Evolutionary conservation across 2,113 vertebrate genomes (phyloP).

Genomic region (Apaloderma vittatum): DNA sequence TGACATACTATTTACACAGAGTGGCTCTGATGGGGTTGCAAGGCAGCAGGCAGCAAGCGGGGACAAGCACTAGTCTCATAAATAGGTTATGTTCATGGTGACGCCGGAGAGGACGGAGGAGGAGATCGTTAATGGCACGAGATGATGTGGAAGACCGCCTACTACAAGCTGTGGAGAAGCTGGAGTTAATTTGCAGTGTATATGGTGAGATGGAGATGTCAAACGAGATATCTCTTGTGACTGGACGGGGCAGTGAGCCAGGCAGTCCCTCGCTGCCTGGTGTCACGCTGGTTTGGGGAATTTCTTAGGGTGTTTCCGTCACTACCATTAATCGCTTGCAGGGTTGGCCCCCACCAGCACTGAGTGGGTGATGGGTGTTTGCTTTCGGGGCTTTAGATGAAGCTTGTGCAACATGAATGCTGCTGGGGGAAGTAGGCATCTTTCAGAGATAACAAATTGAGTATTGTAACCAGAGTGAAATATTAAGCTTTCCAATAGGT

Average conservation of each 20-base stretch:
- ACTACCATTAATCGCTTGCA: not conserved
- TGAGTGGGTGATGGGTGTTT: not conserved
- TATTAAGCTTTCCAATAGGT: not conserved
- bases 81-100: not conserved
- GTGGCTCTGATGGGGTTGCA: not conserved
- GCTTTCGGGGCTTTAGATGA: not conserved
- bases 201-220: not conserved
- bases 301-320: not conserved
- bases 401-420: not conserved
- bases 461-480: not conserved
- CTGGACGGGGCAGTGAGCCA: not conserved
- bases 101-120: not conserved
- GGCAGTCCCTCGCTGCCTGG: accelerated
- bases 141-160: accelerated
- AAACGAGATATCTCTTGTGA: not conserved
- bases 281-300: accelerated
- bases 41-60: not conserved
- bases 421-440: not conserved
- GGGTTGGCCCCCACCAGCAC: accelerated
- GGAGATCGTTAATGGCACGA: accelerated
- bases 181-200: not conserved
- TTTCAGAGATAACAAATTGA: not conserved
- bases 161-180: not conserved
- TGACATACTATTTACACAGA: not conserved
- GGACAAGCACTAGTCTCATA: not conserved